Evolutionary conservation across 1,140 invertebrate species (phyloP), one percentile per base, ranked within the genome.

Genomic region (Ceratosolen solmsi): DNA sequence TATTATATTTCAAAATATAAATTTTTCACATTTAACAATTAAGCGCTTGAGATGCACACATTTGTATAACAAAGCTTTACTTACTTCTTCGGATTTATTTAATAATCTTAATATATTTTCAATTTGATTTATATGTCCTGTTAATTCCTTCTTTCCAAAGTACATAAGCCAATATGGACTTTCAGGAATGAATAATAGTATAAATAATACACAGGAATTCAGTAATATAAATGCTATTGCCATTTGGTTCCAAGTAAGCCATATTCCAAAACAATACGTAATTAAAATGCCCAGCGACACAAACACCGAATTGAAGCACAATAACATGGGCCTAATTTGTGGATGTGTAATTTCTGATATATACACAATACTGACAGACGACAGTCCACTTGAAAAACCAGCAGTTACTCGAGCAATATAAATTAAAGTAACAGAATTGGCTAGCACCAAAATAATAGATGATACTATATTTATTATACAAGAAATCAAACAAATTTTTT

Each of bases 321-420:
- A 85, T 8, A 94, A 84, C 90, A 93, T 92, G 36, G 93, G 91
- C 63, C 93, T 86, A 27, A 92, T 89, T 75, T 89, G 85, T 2
- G 92, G 90, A 88, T 93, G 92, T 9, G 92, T 88, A 4, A 94
- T 92, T 89, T 94, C 93, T 22, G 93, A 92, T 15, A 93, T 92
- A 82, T 94, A 94, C 15, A 94, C 91, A 20, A 94, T 20, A 9
- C 87, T 87, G 8, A 92, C 92, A 5, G 92, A 93, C 22, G 92
- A 90, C 49, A 94, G 83, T 75, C 93, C 93, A 86, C 86, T 90
- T 54, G 90, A 89, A 38, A 93, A 87, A 17, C 93, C 93, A 8
- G 92, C 90, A 38, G 93, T 88, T 11, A 92, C 83, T 83, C 93
- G 86, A 7, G 91, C 92, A 1, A 89, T 63, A 74, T 93, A 94